Evolutionary conservation across 2,113 vertebrate species (phyloP), one percentile per base, ranked within the genome.

Genomic region (Cinclus cinclus): DNA sequence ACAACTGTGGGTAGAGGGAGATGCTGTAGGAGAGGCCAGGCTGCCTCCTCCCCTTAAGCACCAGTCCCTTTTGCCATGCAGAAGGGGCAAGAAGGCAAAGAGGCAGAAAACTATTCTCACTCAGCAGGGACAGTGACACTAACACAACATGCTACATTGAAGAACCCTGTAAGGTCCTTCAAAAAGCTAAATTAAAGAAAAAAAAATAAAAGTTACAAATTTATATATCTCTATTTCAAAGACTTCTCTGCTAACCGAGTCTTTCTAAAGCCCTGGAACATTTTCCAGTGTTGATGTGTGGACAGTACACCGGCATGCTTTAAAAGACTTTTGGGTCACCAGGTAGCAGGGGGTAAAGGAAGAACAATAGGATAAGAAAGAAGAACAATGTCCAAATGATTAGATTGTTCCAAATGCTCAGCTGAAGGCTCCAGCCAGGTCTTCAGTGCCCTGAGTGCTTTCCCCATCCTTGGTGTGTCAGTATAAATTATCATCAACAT

Each of bases 401-500:
- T 59, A 88, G 83, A 67, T 77, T 20, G 0, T 83, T 93, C 62
- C 90, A 96, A 92, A 69, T 93, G 64, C 73, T 96, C 93, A 77
- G 80, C 41, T 90, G 52, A 93, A 69, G 90, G 94, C 87, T 84
- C 76, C 4, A 27, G 64, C 87, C 77, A 95, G 75, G 67, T 94
- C 92, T 96, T 92, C 81, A 84, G 89, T 68, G 78, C 82, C 92
- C 55, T 37, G 55, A 94, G 65, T 91, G 81, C 17, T 79, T 89
- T 92, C 80, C 62, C 95, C 86, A 93, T 90, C 87, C 33, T 94
- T 56, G 50, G 44, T 25, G 74, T 87, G 93, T 95, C 95, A 95
- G 83, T 75, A 93, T 95, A 97, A 95, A 97, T 97, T 93, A 97
- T 87, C 71, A 5, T 97, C 96, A 97, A 79, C 78, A 68, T 96